A percentile compares a stretch with the other conserved stretches of the same genome.
Evolutionary conservation across 2,888 invertebrate genomes (phyloP).

Genomic region (Lepeophtheirus nordmannii): DNA sequence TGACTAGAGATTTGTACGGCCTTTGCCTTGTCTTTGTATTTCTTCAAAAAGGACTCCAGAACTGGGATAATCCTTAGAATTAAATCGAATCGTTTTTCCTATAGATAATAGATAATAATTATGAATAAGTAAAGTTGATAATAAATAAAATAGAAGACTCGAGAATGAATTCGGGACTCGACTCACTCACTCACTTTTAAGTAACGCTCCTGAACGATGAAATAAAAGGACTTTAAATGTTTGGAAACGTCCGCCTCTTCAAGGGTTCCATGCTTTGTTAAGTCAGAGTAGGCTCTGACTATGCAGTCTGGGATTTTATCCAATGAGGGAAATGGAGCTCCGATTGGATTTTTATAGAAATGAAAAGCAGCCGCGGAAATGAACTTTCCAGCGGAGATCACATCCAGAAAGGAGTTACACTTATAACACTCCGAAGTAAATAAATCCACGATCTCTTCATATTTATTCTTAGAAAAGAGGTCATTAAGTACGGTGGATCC

Average conservation of each 20-base stretch:
- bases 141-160: no score
- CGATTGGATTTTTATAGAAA: background rate
- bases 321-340: no score
- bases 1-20: background rate
- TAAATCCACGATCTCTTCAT: background rate
- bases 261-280: background rate
- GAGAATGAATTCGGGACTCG: no score
- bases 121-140: no score
- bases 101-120: no score
- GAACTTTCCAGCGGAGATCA: background rate
- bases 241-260: background rate
- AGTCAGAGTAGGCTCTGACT: background rate
- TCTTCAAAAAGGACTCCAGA: background rate
- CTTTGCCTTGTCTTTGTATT: background rate
- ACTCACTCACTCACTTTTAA: background rate
- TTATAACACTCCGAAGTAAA: background rate
- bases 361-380: slow-evolving; percentile 2
- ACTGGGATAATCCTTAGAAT: background rate
- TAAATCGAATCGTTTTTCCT: background rate
- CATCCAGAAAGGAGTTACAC: background rate
- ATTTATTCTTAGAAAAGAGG: background rate
- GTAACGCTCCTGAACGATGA: background rate
- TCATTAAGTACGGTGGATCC: background rate
- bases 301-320: background rate
- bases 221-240: background rate